A percentile compares a stretch with the other conserved stretches of the same genome.
phyloP scores from a whole-genome alignment of 1,140 invertebrate species.

The Bacillus rossius region DNA sequence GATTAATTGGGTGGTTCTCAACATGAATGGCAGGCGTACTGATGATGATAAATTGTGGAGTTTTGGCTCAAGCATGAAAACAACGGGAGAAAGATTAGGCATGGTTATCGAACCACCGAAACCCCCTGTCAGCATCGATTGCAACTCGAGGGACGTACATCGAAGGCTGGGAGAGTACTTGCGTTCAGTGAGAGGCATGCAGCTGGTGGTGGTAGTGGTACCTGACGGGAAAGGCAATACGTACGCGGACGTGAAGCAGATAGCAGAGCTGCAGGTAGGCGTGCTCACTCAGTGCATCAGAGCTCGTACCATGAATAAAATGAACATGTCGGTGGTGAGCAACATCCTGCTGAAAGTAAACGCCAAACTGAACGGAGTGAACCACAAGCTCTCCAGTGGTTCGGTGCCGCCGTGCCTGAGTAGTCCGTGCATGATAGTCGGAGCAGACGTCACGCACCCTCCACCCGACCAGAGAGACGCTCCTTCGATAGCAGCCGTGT shows the following conservation, averaged over 20 bases:
- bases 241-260: constrained; percentile 61
- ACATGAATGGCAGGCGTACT: constrained; percentile 27
- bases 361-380: constrained; percentile 77
- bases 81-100: neutral
- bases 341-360: constrained; percentile 78
- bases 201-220: constrained; percentile 51
- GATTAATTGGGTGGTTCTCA: constrained; percentile 43
- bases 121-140: neutral
- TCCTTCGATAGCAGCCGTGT: constrained; percentile 73
- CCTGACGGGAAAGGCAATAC: constrained; percentile 38
- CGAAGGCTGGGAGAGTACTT: neutral
- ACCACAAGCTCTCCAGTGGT: constrained; percentile 50
- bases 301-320: constrained; percentile 44
- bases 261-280: constrained; percentile 66
- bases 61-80: constrained; percentile 10
- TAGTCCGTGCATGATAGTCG: constrained; percentile 59
- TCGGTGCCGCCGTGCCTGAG: constrained; percentile 32
- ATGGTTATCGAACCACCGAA: neutral
- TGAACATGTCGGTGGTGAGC: constrained; percentile 38
- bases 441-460: constrained; percentile 87
- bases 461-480: constrained; percentile 56
- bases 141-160: neutral
- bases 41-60: constrained; percentile 19
- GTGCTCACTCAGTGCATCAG: constrained; percentile 81
- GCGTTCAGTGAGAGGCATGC: neutral